These are phyloP conservation scores for Morpho deidamia DNA, from an alignment of 2,888 invertebrate species.

Conservation along the genomic window DNA sequence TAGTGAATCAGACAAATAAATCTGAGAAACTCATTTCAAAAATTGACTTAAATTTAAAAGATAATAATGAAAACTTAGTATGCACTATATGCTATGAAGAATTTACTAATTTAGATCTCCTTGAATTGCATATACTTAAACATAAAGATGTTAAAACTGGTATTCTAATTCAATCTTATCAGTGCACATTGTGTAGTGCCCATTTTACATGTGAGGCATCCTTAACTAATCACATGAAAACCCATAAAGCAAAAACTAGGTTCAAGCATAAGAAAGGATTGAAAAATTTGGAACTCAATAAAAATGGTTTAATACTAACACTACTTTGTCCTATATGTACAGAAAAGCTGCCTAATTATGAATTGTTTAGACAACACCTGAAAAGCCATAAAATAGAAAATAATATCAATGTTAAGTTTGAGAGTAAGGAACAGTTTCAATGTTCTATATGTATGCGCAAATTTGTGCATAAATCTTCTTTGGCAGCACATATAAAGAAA, in stretches of 20 bases:
- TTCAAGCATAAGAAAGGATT: slow-evolving; percentile 6
- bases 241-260: slow-evolving; percentile 6
- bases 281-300: slow-evolving; percentile 6
- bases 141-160: background rate
- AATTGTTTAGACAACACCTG: slow-evolving; percentile 7
- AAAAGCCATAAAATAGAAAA: slow-evolving; percentile 10
- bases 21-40: background rate
- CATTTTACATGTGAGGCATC: slow-evolving; percentile 1
- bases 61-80: background rate
- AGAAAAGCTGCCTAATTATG: background rate
- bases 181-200: slow-evolving; percentile 13
- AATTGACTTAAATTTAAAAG: background rate
- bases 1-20: background rate
- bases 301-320: slow-evolving; percentile 18
- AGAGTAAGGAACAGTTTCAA: slow-evolving; percentile 28
- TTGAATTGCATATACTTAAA: background rate
- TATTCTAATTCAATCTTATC: background rate
- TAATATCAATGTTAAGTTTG: background rate
- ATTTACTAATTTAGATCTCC: background rate
- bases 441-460: slow-evolving; percentile 57
- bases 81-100: slow-evolving; percentile 1
- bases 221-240: slow-evolving; percentile 11
- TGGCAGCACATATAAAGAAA: slow-evolving; percentile 47
- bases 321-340: slow-evolving; percentile 15
- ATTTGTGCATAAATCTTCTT: slow-evolving; percentile 49